Evolutionary conservation across 1,140 invertebrate species (phyloP).

Genomic region (Achatina immaculata): DNA sequence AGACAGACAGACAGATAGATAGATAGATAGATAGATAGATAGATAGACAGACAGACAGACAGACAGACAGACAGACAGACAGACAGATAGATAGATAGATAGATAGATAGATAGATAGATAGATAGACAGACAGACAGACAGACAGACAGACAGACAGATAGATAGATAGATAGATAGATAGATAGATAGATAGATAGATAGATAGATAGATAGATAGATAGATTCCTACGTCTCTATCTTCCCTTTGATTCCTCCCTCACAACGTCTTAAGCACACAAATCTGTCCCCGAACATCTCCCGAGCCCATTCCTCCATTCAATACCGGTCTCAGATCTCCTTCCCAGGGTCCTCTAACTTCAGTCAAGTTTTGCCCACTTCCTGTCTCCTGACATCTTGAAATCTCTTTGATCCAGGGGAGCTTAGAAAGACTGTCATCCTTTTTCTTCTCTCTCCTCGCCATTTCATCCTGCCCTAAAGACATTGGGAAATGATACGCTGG

Average conservation of each 20-base stretch:
- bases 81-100: no score
- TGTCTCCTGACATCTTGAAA: background rate
- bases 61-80: no score
- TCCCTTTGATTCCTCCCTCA: background rate
- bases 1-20: background rate
- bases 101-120: no score
- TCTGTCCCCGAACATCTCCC: background rate
- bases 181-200: background rate
- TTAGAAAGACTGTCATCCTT: no score
- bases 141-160: background rate
- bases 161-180: slow-evolving; percentile 1
- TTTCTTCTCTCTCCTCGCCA: no score
- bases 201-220: slow-evolving; percentile 13
- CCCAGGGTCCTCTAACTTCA: background rate
- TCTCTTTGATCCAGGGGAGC: background rate
- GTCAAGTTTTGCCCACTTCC: background rate
- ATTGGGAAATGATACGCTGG: no score
- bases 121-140: no score
- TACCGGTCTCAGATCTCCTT: background rate
- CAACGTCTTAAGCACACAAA: background rate
- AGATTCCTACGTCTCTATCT: background rate
- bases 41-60: no score
- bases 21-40: no score
- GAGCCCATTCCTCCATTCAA: background rate
- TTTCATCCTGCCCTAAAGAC: no score